These are phyloP conservation scores for Dichetophora obliterata DNA, from an alignment of 2,888 invertebrate genomes.

Conservation along the genomic window DNA sequence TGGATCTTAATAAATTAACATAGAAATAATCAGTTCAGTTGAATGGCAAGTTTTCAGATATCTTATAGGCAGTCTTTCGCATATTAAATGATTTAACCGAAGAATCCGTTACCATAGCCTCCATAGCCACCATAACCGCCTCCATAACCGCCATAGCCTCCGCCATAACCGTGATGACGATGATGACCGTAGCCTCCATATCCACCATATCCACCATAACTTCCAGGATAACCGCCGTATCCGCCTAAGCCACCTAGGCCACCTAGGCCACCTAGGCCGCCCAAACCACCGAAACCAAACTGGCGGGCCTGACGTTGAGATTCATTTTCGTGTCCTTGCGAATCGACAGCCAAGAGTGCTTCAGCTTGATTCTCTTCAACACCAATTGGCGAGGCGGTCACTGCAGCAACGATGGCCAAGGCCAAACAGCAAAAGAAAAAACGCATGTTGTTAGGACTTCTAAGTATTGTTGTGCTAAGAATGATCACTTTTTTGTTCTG, in stretches of 20 bases:
- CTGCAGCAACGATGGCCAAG: slow-evolving; percentile 43
- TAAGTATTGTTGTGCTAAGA: background rate
- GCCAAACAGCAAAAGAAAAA: slow-evolving; percentile 47
- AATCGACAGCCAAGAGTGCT: slow-evolving; percentile 48
- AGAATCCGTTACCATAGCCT: slow-evolving; percentile 19
- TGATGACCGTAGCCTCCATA: slow-evolving; percentile 18
- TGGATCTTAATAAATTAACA: background rate
- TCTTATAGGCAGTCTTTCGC: background rate
- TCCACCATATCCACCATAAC: slow-evolving; percentile 36
- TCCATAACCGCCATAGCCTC: slow-evolving; percentile 23
- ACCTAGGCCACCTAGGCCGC: slow-evolving; percentile 23
- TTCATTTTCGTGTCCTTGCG: slow-evolving; percentile 55
- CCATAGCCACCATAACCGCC: slow-evolving; percentile 17
- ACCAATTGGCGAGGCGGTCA: slow-evolving; percentile 40
- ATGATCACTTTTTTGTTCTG: slow-evolving; percentile 16
- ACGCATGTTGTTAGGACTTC: slow-evolving; percentile 49
- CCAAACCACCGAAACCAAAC: slow-evolving; percentile 29
- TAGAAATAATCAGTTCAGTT: background rate
- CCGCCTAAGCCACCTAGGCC: slow-evolving; percentile 23
- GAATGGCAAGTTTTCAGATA: background rate
- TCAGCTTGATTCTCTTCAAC: slow-evolving; percentile 37
- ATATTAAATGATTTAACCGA: background rate
- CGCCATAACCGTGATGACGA: slow-evolving; percentile 19
- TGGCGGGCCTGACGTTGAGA: slow-evolving; percentile 53
- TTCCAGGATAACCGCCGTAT: slow-evolving; percentile 10